Base-by-base conservation (phyloP, 2,113 vertebrate species). In the Beaufortia kweichowensis region DNA sequence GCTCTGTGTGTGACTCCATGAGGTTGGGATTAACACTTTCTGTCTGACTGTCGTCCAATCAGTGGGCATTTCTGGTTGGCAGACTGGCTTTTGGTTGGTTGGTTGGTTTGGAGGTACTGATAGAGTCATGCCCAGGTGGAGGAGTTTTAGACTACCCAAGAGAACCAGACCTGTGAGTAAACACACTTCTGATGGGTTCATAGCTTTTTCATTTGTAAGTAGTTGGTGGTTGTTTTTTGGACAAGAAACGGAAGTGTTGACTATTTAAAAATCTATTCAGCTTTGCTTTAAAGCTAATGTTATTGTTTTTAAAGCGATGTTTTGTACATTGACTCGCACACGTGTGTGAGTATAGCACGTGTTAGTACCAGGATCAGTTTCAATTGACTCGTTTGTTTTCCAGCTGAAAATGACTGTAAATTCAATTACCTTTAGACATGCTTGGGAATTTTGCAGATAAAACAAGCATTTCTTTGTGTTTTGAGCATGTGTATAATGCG, bases 141-240 rank as follows among this genome's bases (percentile, higher is more conserved):
- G 73, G 67, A 71, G 62, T 56, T 81, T 83, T 39, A 76, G 66
- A 67, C 79, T 81, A 23, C 39, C 72, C 21, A 81, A 76, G 35
- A 73, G 79, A 71, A 50, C 65, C 43, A 76, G 55, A 81, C 70
- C 50, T 81, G 82, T 83, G 59, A 83, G 82, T 83, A 81, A 39
- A 70, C 21, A 2, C 11, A 55, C 1, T 29, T 76, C 50, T 46
- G 39, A 35, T 33, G 33, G 15, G 12, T 48, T 61, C 59, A 21
- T 29, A 24, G 35, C 23, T 61, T 61, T 8, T 28, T 15, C 4
- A 48, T 17, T 48, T 48, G 14, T 48, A 17, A 17, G 17, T 19
- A 48, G 5, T 48, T 17, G 17, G 43, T 48, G 43, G 14, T 19
- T 17, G 43, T 48, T 48, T 17, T 19, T 48, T 12, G 43, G 17